Percentiles rank a stretch among this genome's conserved stretches.
Conservation (phyloP, 2,113 vertebrate genomes). For the Plecotus auritus region DNA sequence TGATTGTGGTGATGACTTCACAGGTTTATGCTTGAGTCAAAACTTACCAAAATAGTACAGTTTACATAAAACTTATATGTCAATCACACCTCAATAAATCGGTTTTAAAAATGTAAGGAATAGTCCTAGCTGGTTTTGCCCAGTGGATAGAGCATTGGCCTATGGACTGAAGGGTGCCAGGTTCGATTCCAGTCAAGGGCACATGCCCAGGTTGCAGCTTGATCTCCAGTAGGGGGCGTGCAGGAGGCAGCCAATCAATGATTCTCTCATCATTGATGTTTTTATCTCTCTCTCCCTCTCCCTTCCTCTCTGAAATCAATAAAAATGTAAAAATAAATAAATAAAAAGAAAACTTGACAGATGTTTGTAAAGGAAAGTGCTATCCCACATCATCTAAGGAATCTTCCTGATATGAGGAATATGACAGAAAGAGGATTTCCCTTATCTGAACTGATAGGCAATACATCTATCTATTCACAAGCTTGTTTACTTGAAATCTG, state of each 20-base stretch:
- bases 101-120: not conserved
- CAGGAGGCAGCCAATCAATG: not conserved
- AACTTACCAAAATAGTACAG: not conserved
- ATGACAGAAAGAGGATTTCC: not conserved
- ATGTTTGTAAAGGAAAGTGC: not conserved
- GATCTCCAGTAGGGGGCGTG: not conserved
- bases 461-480: slow-evolving; percentile 20
- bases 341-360: not conserved
- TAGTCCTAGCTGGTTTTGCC: not conserved
- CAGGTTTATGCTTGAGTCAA: not conserved
- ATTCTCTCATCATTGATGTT: not conserved
- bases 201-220: not conserved
- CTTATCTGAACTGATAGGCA: not conserved
- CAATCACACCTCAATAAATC: not conserved
- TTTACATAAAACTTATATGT: not conserved
- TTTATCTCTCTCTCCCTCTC: not conserved
- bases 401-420: not conserved
- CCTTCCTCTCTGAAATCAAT: not conserved
- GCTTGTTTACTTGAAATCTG: slow-evolving; percentile 27
- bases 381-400: not conserved
- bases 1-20: not conserved
- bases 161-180: not conserved
- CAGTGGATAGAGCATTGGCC: not conserved
- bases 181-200: not conserved
- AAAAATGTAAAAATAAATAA: not conserved